These are phyloP conservation scores for Peromyscus californicus DNA, from an alignment of 2,113 vertebrate species.

Conservation along the genomic window DNA sequence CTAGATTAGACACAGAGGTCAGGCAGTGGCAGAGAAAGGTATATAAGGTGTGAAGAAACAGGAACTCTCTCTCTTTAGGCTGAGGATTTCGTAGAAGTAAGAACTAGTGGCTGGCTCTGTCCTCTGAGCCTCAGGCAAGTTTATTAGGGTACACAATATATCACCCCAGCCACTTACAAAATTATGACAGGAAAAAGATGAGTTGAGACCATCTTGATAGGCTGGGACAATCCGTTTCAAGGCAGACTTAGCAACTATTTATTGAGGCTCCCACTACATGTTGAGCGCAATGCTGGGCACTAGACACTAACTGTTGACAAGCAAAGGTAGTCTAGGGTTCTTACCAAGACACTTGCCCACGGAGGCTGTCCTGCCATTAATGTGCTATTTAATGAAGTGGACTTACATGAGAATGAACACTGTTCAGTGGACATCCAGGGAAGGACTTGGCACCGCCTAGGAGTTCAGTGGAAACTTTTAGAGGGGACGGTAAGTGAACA, in stretches of 20 bases:
- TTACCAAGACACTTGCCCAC: not conserved
- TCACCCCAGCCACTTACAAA: not conserved
- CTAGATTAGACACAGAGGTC: too few species aligned
- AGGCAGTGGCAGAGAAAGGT: too few species aligned
- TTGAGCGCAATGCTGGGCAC: not conserved
- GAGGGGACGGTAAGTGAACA: not conserved
- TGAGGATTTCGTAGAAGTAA: too few species aligned
- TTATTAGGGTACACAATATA: too few species aligned
- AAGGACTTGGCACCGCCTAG: not conserved
- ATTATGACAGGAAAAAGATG: not conserved
- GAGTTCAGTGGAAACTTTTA: not conserved
- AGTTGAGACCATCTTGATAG: not conserved
- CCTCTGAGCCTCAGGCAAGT: too few species aligned
- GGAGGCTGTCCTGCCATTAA: not conserved
- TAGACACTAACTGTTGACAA: not conserved
- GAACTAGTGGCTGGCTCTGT: too few species aligned
- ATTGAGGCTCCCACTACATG: not conserved
- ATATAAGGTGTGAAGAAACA: too few species aligned
- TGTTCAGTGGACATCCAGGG: not conserved
- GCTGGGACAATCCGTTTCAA: not conserved
- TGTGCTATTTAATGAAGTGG: not conserved
- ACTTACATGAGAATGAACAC: not conserved
- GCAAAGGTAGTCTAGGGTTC: not conserved
- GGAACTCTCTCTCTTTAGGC: too few species aligned
- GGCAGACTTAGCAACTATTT: slow-evolving; percentile 19